Evolutionary conservation across 2,888 invertebrate genomes (phyloP).

Genomic region (Pelosia muscerda): DNA sequence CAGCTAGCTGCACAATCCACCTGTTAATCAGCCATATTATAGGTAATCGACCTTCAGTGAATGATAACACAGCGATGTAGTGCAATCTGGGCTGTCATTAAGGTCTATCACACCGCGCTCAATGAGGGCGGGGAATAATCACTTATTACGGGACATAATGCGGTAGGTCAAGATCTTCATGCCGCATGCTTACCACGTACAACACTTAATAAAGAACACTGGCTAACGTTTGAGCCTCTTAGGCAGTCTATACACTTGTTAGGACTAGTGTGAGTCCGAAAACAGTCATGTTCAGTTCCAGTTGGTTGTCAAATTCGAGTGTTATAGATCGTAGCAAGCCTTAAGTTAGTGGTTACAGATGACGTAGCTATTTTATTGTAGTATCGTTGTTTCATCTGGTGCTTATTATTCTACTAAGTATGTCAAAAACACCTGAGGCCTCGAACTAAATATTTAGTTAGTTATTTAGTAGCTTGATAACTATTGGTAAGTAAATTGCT

Average conservation of each 20-base stretch:
- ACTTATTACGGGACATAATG: conserved; percentile 50
- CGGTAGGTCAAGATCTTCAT: conserved; percentile 54
- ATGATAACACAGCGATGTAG: conserved; percentile 61
- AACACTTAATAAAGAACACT: conserved; percentile 33
- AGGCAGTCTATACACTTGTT: not conserved
- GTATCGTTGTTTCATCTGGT: conserved; percentile 8
- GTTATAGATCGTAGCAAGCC: not conserved
- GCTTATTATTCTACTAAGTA: conserved; percentile 8
- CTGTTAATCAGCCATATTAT: conserved; percentile 67
- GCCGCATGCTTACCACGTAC: conserved; percentile 41
- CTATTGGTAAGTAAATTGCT: not conserved
- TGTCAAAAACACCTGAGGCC: conserved; percentile 9
- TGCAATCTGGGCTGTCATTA: conserved; percentile 49
- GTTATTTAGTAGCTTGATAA: too few species aligned
- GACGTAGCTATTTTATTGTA: conserved; percentile 11
- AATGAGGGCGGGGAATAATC: conserved; percentile 49
- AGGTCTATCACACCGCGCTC: conserved; percentile 45
- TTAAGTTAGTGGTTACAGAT: not conserved
- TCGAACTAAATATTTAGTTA: conserved; percentile 1
- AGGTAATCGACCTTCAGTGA: conserved; percentile 70
- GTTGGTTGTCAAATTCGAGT: not conserved
- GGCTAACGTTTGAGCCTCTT: not conserved
- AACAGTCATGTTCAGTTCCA: not conserved
- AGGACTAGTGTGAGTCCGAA: not conserved
- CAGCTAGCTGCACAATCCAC: conserved; percentile 47